Evolutionary conservation across 2,797 vertebrate genomes (phyloP), one percentile per base, ranked within the genome.

Genomic region (Lagocephalus sceleratus): DNA sequence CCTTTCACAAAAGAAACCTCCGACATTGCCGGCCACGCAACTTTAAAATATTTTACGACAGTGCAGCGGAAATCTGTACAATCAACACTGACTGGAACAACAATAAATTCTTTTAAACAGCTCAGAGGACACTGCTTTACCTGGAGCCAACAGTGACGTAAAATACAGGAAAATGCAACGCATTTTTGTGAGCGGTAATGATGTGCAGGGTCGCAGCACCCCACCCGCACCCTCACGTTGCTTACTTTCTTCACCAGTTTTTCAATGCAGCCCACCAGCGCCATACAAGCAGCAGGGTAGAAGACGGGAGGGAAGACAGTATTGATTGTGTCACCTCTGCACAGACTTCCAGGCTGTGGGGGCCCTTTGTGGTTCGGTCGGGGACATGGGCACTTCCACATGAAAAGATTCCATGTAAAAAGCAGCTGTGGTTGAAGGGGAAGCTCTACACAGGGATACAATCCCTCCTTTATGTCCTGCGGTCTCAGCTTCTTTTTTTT

Each of bases 311-410:
- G 51, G 39, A 66, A 57, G 64, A 68, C 51, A 51, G 61, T 77
- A 85, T 86, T 75, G 85, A 88, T 85, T 82, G 77, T 83, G 86
- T 88, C 87, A 87, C 75, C 76, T 87, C 75, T 84, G 85, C 73
- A 73, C 59, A 53, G 57, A 69, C 78, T n/a, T 62, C 1, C 32
- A 60, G 76, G 84, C 83, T 81, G 73, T 73, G 75, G 81, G 79
- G 70, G 78, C 80, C 83, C 81, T 85, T 77, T 83, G 73, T 81
- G 70, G 63, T 57, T 62, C 73, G 60, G 66, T 75, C 71, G 65
- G 85, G 81, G 75, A 79, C 79, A 78, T 57, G 47, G 70, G 73
- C 79, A 83, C 80, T 85, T 63, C 65, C 66, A 85, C 84, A 85
- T 86, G 76, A 88, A 90, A 87, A 79, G 79, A 76, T 57, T 71